These are phyloP conservation scores for Trypoxylus dichotomus DNA, from an alignment of 1,140 invertebrate genomes.

Conservation along the genomic window DNA sequence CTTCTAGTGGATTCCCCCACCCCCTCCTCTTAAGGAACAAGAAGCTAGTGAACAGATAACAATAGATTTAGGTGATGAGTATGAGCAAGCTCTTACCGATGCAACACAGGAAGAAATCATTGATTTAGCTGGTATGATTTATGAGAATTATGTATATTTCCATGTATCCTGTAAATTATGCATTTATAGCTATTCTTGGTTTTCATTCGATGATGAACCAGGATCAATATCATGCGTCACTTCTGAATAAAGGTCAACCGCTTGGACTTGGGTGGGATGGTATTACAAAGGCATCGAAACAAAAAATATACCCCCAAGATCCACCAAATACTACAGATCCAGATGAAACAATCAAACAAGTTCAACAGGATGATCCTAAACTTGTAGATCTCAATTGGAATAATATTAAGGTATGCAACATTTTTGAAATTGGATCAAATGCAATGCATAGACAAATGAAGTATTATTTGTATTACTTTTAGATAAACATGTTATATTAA, in stretches of 20 bases:
- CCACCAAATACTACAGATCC: conserved; percentile 94
- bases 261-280: conserved; percentile 88
- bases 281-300: conserved; percentile 91
- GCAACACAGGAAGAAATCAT: conserved; percentile 98
- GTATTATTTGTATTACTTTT: not conserved
- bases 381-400: conserved; percentile 93
- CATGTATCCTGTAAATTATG: not conserved
- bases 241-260: conserved; percentile 87
- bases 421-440: too few relatives aligned
- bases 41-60: conserved; percentile 88
- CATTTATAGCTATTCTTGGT: conserved; percentile 86
- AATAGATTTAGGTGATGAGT: conserved; percentile 93
- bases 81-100: conserved; percentile 85
- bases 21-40: conserved; percentile 73
- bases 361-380: conserved; percentile 85
- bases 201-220: conserved; percentile 99
- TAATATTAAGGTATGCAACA: conserved; percentile 83
- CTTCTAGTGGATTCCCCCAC: conserved; percentile 79
- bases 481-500: too few relatives aligned
- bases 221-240: conserved; percentile 97
- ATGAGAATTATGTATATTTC: not conserved
- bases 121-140: conserved; percentile 86
- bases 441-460: too few relatives aligned
- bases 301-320: conserved; percentile 86
- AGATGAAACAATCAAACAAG: conserved; percentile 85